These are phyloP conservation scores for Drosophila anomelani DNA, from an alignment of 2,888 invertebrate genomes.

Conservation along the genomic window DNA sequence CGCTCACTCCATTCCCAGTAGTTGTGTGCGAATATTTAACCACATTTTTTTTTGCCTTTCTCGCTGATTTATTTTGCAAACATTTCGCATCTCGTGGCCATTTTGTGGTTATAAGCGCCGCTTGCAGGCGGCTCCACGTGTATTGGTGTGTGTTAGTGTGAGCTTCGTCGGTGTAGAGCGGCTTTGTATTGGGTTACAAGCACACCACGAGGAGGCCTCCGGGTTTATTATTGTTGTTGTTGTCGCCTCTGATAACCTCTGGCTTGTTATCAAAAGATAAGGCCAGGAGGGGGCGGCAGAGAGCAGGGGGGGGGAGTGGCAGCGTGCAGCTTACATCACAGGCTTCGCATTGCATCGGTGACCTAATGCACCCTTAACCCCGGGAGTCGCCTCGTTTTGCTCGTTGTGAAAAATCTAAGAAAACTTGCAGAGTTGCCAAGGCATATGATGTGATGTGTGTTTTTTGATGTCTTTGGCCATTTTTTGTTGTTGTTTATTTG, in stretches of 20 bases:
- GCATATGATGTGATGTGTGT: slow-evolving; percentile 33
- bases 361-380: slow-evolving; percentile 50
- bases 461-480: slow-evolving; percentile 29
- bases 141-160: slow-evolving; percentile 16
- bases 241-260: slow-evolving; percentile 67
- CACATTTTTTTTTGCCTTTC: slow-evolving; percentile 25
- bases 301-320: not conserved
- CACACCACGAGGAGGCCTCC: slow-evolving; percentile 28
- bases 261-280: slow-evolving; percentile 34
- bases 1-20: slow-evolving; percentile 5
- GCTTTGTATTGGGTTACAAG: slow-evolving; percentile 54
- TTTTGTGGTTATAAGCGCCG: slow-evolving; percentile 71
- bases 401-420: slow-evolving; percentile 23
- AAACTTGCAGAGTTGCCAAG: slow-evolving; percentile 44
- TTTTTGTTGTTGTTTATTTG: slow-evolving; percentile 60
- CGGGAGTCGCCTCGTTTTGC: slow-evolving; percentile 6
- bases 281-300: not conserved
- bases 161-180: slow-evolving; percentile 20
- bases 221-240: slow-evolving; percentile 27
- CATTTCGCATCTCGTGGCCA: slow-evolving; percentile 46
- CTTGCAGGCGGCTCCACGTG: slow-evolving; percentile 41
- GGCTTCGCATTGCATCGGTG: slow-evolving; percentile 30
- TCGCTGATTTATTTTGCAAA: slow-evolving; percentile 40
- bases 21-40: slow-evolving; percentile 26
- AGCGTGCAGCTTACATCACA: slow-evolving; percentile 43